Evolutionary conservation across 2,113 vertebrate species (phyloP), one percentile per base, ranked within the genome.

Genomic region (Proterorhinus semilunaris): DNA sequence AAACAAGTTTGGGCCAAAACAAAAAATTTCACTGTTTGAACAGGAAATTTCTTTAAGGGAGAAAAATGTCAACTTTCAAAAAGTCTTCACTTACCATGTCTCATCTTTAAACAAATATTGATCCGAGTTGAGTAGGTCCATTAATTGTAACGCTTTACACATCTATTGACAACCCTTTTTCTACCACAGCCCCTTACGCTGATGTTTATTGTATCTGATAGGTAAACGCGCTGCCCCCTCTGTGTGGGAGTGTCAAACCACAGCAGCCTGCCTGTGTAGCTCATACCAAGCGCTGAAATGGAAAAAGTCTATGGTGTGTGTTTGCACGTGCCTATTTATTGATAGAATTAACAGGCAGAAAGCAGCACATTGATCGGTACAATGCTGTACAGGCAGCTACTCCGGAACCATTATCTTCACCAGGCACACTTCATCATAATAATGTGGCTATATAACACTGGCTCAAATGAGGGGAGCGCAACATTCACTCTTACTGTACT

Each of bases 121-220:
- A 36, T 36, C 27, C 2, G 2, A 36, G 27, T 36, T 36, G 27
- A 36, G 27, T 36, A 36, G 27, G 27, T 36, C 27, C 27, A 36
- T 36, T 36, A 36, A 36, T 36, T 36, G 27, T 36, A 1, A 36
- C 4, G 27, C 27, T 36, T 36, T 36, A 36, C 27, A 36, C 27
- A 36, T 36, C 27, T 27, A 27, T 27, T 76, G 76, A 80, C 68
- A 72, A 74, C 72, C 62, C 51, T 47, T 47, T 47, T 2, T 6
- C 7, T 53, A 36, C 52, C 57, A 21, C 21, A 2, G 21, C 21
- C 74, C 82, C 76, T 71, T 62, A 76, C 44, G 72, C 54, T 65
- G 21, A 0, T 81, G 83, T 81, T 81, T 82, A 71, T 67, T 47
- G 77, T 83, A 66, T 80, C 74, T 67, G 79, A 53, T 73, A 75